Evolutionary conservation across 1,140 invertebrate genomes (phyloP).

Genomic region (Zaprionus vittiger): DNA sequence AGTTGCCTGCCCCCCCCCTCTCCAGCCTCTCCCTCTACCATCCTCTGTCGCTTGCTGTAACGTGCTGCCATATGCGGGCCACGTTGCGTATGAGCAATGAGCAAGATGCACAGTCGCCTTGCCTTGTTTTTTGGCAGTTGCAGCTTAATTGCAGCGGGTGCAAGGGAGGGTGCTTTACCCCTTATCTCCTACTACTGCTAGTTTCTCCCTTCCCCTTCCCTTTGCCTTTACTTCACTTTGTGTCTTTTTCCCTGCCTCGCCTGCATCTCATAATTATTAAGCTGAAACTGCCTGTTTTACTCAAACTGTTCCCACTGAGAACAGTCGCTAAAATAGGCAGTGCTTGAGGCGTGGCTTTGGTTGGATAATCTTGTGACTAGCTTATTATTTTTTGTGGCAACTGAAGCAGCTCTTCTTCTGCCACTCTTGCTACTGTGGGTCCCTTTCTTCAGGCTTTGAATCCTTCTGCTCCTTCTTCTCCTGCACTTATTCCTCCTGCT

Average conservation of each 20-base stretch:
- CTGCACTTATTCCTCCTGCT: not conserved
- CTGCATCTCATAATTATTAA: not conserved
- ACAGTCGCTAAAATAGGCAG: not conserved
- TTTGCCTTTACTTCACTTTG: not conserved
- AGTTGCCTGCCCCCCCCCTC: not conserved
- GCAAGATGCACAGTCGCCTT: conserved; percentile 12
- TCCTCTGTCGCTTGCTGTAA: not conserved
- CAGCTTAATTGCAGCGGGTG: conserved; percentile 66
- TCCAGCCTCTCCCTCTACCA: not conserved
- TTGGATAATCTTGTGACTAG: conserved; percentile 20
- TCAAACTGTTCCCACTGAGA: not conserved
- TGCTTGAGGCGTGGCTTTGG: not conserved
- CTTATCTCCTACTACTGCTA: too few relatives aligned
- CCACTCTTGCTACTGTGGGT: too few relatives aligned
- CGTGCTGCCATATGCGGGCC: conserved; percentile 21
- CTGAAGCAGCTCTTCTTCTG: not conserved
- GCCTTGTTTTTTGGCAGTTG: conserved; percentile 32
- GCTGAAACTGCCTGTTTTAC: not conserved
- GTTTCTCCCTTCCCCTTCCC: not conserved
- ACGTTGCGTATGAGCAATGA: conserved; percentile 43
- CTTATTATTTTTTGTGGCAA: conserved; percentile 22
- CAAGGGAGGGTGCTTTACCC: too few relatives aligned
- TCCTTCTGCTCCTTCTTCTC: not conserved
- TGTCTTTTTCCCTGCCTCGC: not conserved
- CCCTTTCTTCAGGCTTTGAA: too few relatives aligned